phyloP scores from a whole-genome alignment of 2,113 vertebrate species.

The Barbus barbus region DNA sequence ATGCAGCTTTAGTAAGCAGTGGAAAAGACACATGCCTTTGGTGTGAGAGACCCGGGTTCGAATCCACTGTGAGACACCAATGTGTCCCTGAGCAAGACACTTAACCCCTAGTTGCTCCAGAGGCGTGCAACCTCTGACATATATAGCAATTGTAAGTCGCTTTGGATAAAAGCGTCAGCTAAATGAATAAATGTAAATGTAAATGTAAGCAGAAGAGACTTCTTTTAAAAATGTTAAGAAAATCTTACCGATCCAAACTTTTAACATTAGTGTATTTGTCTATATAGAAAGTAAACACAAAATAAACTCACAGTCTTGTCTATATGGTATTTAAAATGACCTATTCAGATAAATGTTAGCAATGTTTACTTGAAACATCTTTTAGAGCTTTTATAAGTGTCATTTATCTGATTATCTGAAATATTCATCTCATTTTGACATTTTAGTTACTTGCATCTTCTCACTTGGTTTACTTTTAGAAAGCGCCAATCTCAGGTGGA shows the following conservation, averaged over 20 bases:
- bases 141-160: no score
- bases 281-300: neutral
- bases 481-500: neutral
- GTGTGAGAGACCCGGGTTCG: no score
- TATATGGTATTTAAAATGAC: conserved; percentile 15
- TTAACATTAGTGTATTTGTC: neutral
- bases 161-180: no score
- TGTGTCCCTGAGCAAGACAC: no score
- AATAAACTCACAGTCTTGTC: neutral
- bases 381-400: neutral
- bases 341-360: neutral
- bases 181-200: no score
- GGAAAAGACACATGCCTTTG: no score
- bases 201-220: no score
- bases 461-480: neutral
- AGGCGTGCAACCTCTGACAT: no score
- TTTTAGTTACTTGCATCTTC: neutral
- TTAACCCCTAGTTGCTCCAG: no score
- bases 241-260: neutral
- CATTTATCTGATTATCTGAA: conserved; percentile 10
- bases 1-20: no score
- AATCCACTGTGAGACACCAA: no score
- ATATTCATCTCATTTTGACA: neutral
- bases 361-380: neutral
- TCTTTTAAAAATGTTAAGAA: no score